Evolutionary conservation across 2,888 invertebrate species (phyloP).

Genomic region (Cotesia congregata): DNA sequence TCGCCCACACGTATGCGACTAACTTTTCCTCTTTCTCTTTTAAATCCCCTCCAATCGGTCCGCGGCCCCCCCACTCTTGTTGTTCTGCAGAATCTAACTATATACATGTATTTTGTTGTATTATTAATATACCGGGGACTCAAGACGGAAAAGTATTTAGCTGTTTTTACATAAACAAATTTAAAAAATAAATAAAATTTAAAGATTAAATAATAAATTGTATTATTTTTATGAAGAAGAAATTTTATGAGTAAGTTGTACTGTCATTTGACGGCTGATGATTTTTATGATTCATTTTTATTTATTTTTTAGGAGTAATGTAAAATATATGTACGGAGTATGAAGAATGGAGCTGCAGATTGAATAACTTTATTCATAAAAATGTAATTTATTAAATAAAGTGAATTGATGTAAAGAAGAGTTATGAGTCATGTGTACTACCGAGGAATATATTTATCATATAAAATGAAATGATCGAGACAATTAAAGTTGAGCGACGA

Average conservation of each 20-base stretch:
- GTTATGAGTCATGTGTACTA: slow-evolving; percentile 7
- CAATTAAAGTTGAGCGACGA: neutral
- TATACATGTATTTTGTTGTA: neutral
- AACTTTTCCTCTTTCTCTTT: slow-evolving; percentile 30
- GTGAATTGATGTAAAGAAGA: neutral
- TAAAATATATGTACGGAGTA: neutral
- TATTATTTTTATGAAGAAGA: too few relatives aligned
- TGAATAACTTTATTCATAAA: neutral
- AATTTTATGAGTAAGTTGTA: too few relatives aligned
- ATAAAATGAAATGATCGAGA: slow-evolving; percentile 28
- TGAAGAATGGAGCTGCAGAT: neutral
- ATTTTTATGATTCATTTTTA: neutral
- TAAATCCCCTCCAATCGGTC: slow-evolving; percentile 34
- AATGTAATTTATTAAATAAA: neutral
- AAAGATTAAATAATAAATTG: too few relatives aligned
- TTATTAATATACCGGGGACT: too few relatives aligned
- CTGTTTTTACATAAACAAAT: too few relatives aligned
- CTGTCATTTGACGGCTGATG: too few relatives aligned
- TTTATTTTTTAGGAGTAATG: neutral
- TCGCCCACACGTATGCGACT: slow-evolving; percentile 39
- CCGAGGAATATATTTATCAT: slow-evolving; percentile 25
- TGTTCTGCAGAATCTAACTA: neutral
- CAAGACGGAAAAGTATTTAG: too few relatives aligned
- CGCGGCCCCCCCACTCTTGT: slow-evolving; percentile 2
- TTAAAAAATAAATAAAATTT: too few relatives aligned